Evolutionary conservation across 2,888 invertebrate species (phyloP), one percentile per base, ranked within the genome.

Genomic region (Allygus modestus): DNA sequence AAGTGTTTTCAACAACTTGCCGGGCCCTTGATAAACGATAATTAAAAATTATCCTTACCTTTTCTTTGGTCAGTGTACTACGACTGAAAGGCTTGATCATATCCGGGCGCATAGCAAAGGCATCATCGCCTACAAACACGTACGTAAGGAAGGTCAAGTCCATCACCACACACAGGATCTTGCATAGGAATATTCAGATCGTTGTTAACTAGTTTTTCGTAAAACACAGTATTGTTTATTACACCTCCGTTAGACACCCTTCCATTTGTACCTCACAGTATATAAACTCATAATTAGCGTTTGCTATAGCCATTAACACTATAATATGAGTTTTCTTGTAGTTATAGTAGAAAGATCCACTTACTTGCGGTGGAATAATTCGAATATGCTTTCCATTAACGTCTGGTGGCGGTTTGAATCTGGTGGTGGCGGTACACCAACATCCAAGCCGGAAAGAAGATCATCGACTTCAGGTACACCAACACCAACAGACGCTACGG

Each of bases 111-210:
- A 65, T 11, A 28, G 65, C 65, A 65, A 65, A 65, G 28, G 65
- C 65, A 20, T 65, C 65, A 65, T 65, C 65, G 23, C 65, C 65
- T n/a, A 65, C 65, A 65, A 65, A 65, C 20, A 65, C 65, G 54
- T 54, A 23, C n/a, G n/a, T n/a, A n/a, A 54, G 54, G 26, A 65
- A 65, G 65, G 20, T 65, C 26, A 28, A 65, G 31, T 28, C 54
- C 23, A 54, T 28, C 12, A 15, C 31, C 65, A 23, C 26, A n/a
- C 17, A n/a, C n/a, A 28, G 20, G 65, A 23, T 26, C 20, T 31
- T 31, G 26, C 65, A 31, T 37, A 65, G 26, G 65, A n/a, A 65
- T n/a, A 51, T 51, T 51, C n/a, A 51, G n/a, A 12, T 51, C 17
- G 15, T 51, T n/a, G 15, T 51, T n/a, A 12, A n/a, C n/a, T n/a